Evolutionary conservation across 2,113 vertebrate species (phyloP), one percentile per base, ranked within the genome.

Genomic region (Pogona vitticeps): DNA sequence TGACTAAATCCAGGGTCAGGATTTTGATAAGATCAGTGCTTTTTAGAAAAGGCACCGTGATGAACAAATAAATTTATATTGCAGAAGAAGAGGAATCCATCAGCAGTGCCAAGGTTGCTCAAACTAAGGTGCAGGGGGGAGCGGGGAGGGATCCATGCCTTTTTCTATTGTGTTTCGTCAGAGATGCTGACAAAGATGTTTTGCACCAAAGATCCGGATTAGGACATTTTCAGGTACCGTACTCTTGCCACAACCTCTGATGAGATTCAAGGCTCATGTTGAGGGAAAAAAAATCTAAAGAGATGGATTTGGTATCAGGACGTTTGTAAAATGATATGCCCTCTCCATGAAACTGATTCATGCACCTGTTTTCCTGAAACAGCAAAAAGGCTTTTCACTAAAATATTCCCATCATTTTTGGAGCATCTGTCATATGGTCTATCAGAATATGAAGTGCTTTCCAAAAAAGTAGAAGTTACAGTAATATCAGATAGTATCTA

Each of bases 11-110:
- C 38, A 73, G 40, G 52, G 85, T 73, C 56, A 71, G 28, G 31
- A 80, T 73, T 86, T 80, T 72, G 31, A 73, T 80, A 86, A 86
- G 68, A 73, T 61, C 65, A 31, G 36, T 58, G 36, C 33, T 28
- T 73, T 31, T 20, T 79, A 61, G 59, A 79, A 75, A 68, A 71
- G 18, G 71, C 31, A 46, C 38, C 23, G 18, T 12, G 56, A 63
- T 73, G 67, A 63, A 73, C 52, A 80, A 80, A 72, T 38, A 36
- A 33, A 13, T 42, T 81, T 86, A 61, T 81, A 75, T 65, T 81
- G 28, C 78, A 73, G 59, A 81, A 63, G 4, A 56, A 13, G 28
- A 81, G 52, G 73, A 72, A 75, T 81, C 63, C 70, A 73, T 73
- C 68, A 73, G 28, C 36, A 12, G 20, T 86, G 52, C 68, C 67